These are phyloP conservation scores for Hyla sarda DNA, from an alignment of 2,113 vertebrate genomes.

Conservation along the genomic window DNA sequence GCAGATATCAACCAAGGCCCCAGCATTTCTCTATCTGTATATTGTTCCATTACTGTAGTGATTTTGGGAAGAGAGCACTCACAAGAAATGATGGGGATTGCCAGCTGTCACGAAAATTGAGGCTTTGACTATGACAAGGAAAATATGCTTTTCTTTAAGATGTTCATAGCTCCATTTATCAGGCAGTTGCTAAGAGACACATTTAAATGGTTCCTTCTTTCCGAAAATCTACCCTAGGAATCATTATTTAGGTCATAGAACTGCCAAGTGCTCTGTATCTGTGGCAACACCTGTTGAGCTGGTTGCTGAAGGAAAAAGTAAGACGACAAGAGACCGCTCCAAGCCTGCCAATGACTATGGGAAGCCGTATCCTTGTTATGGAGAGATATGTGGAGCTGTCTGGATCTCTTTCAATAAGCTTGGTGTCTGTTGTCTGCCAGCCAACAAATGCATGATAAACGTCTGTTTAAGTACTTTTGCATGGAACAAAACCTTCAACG, in stretches of 20 bases:
- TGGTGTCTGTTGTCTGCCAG: slow-evolving; percentile 76
- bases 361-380: slow-evolving; percentile 75
- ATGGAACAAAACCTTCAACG: slow-evolving; percentile 55
- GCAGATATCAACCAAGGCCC: neutral
- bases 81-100: slow-evolving; percentile 15
- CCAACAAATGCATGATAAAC: slow-evolving; percentile 62
- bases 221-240: slow-evolving; percentile 70
- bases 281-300: slow-evolving; percentile 82
- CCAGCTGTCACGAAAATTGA: slow-evolving; percentile 36
- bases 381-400: slow-evolving; percentile 75
- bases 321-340: slow-evolving; percentile 80
- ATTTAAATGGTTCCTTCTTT: slow-evolving; percentile 39
- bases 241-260: slow-evolving; percentile 71
- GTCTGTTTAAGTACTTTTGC: slow-evolving; percentile 57
- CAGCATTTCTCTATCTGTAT: neutral
- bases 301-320: slow-evolving; percentile 68
- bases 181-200: slow-evolving; percentile 51
- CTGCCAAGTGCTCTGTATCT: slow-evolving; percentile 75
- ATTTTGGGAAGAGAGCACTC: neutral
- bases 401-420: slow-evolving; percentile 80
- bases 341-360: slow-evolving; percentile 76
- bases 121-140: slow-evolving; percentile 27
- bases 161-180: slow-evolving; percentile 37
- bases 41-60: neutral
- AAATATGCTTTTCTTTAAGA: slow-evolving; percentile 32